Percentiles rank a stretch among this genome's conserved stretches.
Conservation (phyloP, 1,140 invertebrate species). For the Zophobas morio region DNA sequence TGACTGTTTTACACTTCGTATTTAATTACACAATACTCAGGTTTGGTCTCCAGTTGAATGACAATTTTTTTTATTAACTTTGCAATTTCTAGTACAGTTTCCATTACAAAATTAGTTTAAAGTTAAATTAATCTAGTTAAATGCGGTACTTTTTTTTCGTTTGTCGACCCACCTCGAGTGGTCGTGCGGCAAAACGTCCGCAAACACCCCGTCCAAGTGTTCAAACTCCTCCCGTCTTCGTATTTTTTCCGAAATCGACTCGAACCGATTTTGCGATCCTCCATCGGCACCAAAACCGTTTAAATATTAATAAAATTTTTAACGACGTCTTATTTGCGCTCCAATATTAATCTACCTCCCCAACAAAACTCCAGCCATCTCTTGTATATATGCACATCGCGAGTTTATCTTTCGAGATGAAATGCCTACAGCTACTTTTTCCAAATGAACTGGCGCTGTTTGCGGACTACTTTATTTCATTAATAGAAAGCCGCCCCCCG, state of each 20-base stretch:
- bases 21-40: too few species aligned
- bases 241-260: not conserved
- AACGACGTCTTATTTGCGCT: constrained; percentile 24
- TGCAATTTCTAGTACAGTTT: too few species aligned
- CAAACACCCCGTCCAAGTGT: too few species aligned
- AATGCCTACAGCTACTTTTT: constrained; percentile 49
- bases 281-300: not conserved
- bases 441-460: constrained; percentile 47
- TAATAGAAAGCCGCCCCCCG: constrained; percentile 4
- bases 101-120: too few species aligned
- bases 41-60: too few species aligned
- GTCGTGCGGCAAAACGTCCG: too few species aligned
- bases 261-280: not conserved
- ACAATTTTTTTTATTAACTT: too few species aligned
- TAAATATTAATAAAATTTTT: constrained; percentile 22
- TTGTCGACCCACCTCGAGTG: too few species aligned
- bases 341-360: constrained; percentile 38
- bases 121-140: too few species aligned
- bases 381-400: constrained; percentile 25
- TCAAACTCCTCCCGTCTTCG: too few species aligned
- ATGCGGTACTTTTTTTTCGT: too few species aligned
- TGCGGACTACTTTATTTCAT: constrained; percentile 39
- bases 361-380: constrained; percentile 23
- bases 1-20: too few species aligned
- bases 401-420: constrained; percentile 47